phyloP scores from a whole-genome alignment of 2,113 vertebrate genomes.

The Lagopus leucura region DNA sequence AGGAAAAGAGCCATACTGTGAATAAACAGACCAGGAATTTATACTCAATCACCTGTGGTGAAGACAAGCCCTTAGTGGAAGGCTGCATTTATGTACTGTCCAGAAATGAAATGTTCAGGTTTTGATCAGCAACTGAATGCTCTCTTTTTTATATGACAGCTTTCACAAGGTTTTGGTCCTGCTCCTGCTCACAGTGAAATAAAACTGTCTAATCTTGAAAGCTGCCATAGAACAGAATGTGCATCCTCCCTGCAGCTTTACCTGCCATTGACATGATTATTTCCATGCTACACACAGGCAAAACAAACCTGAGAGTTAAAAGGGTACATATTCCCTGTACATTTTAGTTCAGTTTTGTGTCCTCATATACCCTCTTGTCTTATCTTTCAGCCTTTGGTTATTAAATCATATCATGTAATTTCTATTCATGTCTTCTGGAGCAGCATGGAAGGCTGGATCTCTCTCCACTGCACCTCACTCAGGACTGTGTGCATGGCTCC shows the following conservation, averaged over 20 bases:
- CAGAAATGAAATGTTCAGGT: not conserved
- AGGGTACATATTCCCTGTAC: not conserved
- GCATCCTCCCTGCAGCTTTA: not conserved
- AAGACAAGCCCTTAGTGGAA: not conserved
- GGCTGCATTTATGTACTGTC: not conserved
- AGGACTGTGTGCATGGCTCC: not conserved
- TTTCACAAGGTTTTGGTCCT: conserved; percentile 17
- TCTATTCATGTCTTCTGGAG: not conserved
- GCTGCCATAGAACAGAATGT: not conserved
- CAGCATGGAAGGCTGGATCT: not conserved
- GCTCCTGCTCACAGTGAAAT: conserved; percentile 4
- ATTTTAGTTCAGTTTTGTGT: not conserved
- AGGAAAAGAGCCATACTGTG: not conserved
- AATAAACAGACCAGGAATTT: not conserved
- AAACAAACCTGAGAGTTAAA: conserved; percentile 34
- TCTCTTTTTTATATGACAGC: not conserved
- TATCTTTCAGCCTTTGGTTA: not conserved
- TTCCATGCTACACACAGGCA: not conserved
- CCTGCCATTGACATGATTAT: not conserved
- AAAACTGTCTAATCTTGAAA: conserved; percentile 29
- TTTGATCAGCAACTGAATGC: conserved; percentile 30
- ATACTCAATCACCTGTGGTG: not conserved
- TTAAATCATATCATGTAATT: not conserved
- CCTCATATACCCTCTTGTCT: not conserved
- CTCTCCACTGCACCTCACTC: not conserved